A percentile compares a stretch with the other conserved stretches of the same genome.
Evolutionary conservation across 2,113 vertebrate genomes (phyloP).

Genomic region (Stictonetta naevosa): DNA sequence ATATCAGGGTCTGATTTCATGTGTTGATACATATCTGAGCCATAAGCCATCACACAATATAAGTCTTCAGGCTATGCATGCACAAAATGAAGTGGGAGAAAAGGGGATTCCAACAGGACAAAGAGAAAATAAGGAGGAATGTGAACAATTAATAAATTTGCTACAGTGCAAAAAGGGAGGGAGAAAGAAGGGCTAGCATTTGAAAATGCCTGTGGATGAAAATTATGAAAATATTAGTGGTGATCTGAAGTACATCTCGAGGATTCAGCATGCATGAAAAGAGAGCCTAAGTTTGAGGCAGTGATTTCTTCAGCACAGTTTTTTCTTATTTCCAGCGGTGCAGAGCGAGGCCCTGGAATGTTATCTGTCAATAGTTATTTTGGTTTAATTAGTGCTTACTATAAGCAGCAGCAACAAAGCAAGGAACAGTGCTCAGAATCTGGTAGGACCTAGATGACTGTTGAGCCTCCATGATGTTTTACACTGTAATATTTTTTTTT

Average conservation of each 20-base stretch:
- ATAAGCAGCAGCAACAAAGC: not conserved
- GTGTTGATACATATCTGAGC: rapidly evolving
- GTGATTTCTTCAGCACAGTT: not conserved
- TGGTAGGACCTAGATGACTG: no score
- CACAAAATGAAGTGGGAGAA: not conserved
- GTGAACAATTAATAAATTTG: not conserved
- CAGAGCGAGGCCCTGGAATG: not conserved
- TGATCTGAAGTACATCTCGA: not conserved
- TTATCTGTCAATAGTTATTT: not conserved
- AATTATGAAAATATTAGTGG: no score
- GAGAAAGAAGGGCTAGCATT: not conserved
- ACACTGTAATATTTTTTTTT: not conserved
- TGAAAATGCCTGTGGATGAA: not conserved
- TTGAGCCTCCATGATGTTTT: not conserved
- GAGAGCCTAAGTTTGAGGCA: not conserved
- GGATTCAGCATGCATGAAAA: not conserved
- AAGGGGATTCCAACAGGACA: not conserved
- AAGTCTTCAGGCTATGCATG: not conserved
- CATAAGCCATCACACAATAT: rapidly evolving
- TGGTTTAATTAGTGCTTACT: not conserved
- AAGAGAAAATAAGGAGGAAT: not conserved
- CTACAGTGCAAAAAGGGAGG: rapidly evolving
- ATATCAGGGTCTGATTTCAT: not conserved
- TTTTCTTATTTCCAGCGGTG: not conserved
- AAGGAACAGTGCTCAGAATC: not conserved